Evolutionary conservation across 2,888 invertebrate species (phyloP).

Genomic region (Drymonia ruficornis): DNA sequence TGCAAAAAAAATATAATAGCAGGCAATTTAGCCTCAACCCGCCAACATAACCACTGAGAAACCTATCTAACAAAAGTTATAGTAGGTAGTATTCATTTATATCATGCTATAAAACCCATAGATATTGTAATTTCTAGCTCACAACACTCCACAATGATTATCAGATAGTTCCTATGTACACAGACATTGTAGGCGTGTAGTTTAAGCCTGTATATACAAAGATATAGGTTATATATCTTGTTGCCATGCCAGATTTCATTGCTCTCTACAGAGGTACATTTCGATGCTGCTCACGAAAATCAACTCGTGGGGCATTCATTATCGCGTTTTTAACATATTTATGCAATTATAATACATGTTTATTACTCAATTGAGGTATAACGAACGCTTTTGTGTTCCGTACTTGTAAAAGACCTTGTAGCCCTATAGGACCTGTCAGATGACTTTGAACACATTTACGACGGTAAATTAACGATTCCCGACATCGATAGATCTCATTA

Average conservation of each 20-base stretch:
- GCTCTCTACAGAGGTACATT: conserved; percentile 43
- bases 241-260: conserved; percentile 74
- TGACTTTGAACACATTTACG: conserved; percentile 43
- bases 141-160: conserved; percentile 56
- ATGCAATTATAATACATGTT: conserved; percentile 25
- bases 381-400: conserved; percentile 34
- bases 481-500: conserved; percentile 36
- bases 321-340: conserved; percentile 30
- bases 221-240: conserved; percentile 74
- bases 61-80: too few relatives aligned
- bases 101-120: conserved; percentile 8
- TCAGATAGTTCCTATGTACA: conserved; percentile 64
- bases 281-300: conserved; percentile 34
- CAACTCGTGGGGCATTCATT: conserved; percentile 23
- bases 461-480: conserved; percentile 38
- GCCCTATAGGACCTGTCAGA: conserved; percentile 47
- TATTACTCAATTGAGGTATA: conserved; percentile 32
- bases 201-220: conserved; percentile 56
- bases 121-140: conserved; percentile 47
- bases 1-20: conserved; percentile 13
- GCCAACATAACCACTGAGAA: too few relatives aligned
- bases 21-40: background rate
- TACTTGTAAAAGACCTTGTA: conserved; percentile 48
- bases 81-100: background rate
- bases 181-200: conserved; percentile 46